Evolutionary conservation across 2,797 vertebrate genomes (phyloP), one percentile per base, ranked within the genome.

Genomic region (Poeciliopsis gracilis): DNA sequence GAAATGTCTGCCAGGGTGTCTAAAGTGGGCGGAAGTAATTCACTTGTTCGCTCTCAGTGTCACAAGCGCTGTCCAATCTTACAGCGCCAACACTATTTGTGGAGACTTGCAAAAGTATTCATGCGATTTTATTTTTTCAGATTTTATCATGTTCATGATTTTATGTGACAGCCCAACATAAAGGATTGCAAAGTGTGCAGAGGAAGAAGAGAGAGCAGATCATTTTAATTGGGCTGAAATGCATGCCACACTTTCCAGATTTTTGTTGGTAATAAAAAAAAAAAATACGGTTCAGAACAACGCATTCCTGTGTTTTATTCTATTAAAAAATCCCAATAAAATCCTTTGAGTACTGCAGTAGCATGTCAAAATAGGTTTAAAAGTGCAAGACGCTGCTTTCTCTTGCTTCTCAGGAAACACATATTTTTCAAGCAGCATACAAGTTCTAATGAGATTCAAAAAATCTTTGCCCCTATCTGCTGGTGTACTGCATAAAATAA

Each of bases 341-440:
- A 45, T 3, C 7, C 13, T n/a, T 43, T 5, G 20, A 25, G 36
- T 67, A 25, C 25, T 45, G 38, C 8, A 15, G 41, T 28, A 45
- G 7, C 41, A 70, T 43, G 67, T 41, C 5, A 43, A 70, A 70
- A n/a, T 25, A 9, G 33, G 18, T 30, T 6, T 3, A 4, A 66
- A 66, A 33, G 59, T 63, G 12, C 20, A 30, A 59, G 41, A 45
- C 15, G 25, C 41, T 57, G 70, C 82, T 82, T 87, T 81, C 73
- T 80, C 75, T 82, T 82, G 84, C 89, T 59, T 86, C 81, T 87
- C 86, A 90, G 92, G 41, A 87, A 83, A 87, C 88, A 85, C 57
- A 77, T 59, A 82, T 85, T 87, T 86, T 80, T 88, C 88, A 90
- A 85, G 86, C 79, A 85, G 83, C 87, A 71, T 49, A 47, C 86